These are phyloP conservation scores for Drosophila nebulosa DNA, from an alignment of 1,140 invertebrate genomes.

Conservation along the genomic window DNA sequence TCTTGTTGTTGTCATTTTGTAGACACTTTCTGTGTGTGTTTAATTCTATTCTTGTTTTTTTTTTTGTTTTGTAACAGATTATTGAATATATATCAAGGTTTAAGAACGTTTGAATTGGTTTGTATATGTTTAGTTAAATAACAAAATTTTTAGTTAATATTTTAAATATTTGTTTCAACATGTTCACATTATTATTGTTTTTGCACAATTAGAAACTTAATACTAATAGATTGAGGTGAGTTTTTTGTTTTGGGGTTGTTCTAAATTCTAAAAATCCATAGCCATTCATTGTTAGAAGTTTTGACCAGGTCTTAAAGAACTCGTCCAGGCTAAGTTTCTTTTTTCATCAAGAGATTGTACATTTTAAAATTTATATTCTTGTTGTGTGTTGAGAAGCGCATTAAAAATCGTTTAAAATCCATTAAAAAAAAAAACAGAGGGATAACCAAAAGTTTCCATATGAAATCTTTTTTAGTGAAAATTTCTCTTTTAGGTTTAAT, in stretches of 20 bases:
- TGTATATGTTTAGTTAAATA: slow-evolving; percentile 22
- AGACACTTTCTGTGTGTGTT: slow-evolving; percentile 47
- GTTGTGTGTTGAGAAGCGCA: too few species aligned
- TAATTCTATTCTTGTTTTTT: not conserved
- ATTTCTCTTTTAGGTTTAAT: too few species aligned
- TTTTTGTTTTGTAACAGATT: not conserved
- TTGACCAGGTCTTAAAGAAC: too few species aligned
- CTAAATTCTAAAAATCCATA: not conserved
- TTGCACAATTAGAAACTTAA: not conserved
- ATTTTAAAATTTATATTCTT: too few species aligned
- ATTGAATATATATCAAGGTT: not conserved
- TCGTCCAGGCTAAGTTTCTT: too few species aligned
- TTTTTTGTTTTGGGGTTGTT: not conserved
- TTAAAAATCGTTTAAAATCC: too few species aligned
- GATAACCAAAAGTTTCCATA: too few species aligned
- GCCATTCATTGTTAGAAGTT: too few species aligned
- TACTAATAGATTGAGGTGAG: not conserved
- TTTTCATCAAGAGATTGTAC: too few species aligned
- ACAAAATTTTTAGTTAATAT: slow-evolving; percentile 4
- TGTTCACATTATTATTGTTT: not conserved
- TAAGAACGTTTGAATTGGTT: not conserved
- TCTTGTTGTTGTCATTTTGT: slow-evolving; percentile 78
- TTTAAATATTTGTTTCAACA: slow-evolving; percentile 12
- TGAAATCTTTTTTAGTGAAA: too few species aligned
- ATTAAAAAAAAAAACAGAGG: too few species aligned